phyloP scores from a whole-genome alignment of 2,113 vertebrate species.

The Stictonetta naevosa region DNA sequence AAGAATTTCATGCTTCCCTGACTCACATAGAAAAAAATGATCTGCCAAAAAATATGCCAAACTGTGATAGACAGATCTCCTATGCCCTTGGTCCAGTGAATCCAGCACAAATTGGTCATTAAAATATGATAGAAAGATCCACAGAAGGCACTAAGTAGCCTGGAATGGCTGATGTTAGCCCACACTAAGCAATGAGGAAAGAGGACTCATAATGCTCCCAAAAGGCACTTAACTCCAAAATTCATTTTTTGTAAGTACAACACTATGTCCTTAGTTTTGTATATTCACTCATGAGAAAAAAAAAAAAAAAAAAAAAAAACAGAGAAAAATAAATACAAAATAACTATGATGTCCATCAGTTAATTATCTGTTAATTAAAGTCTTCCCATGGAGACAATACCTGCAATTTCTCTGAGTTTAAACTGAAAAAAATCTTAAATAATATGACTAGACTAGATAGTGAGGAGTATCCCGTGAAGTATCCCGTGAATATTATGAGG shows the following conservation, averaged over 20 bases:
- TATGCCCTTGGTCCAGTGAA: neutral
- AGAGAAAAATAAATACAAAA: neutral
- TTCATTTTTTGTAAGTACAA: neutral
- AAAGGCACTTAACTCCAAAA: neutral
- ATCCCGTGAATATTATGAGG: neutral
- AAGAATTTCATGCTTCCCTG: neutral
- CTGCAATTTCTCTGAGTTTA: neutral
- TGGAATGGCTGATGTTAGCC: neutral
- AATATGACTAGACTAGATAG: neutral
- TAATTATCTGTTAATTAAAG: neutral
- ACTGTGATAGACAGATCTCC: neutral
- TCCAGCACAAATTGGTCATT: rapidly evolving
- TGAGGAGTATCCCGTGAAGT: neutral
- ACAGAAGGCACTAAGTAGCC: neutral
- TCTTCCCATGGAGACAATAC: rapidly evolving
- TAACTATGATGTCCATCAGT: neutral
- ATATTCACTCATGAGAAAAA: neutral
- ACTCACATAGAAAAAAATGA: neutral
- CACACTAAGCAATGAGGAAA: neutral
- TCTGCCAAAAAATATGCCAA: neutral
- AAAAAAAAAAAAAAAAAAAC: too few species aligned
- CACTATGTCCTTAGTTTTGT: neutral
- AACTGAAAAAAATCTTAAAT: neutral
- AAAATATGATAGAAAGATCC: neutral
- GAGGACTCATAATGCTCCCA: rapidly evolving